Evolutionary conservation across 2,113 vertebrate species (phyloP), one percentile per base, ranked within the genome.

Genomic region (Tonatia bakeri): DNA sequence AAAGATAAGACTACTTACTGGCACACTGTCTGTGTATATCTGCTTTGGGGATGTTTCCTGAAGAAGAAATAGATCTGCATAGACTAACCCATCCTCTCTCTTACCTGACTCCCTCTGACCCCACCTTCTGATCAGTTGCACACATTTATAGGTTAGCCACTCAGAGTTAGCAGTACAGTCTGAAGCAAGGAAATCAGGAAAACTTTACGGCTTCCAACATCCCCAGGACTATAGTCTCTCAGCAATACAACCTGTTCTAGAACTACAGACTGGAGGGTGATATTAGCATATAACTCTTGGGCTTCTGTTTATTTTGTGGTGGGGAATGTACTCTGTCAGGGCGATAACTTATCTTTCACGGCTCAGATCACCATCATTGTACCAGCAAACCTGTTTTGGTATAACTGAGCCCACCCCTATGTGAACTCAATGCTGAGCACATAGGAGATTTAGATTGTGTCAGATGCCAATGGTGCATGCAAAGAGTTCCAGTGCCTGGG

Each of bases 331-430:
- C 96, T 59, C 65, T 81, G 89, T 96, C 91, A 79, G n/a, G 69
- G 2, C 87, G 94, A 73, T 84, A 73, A 52, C 84, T 69, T 59
- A 86, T 93, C 92, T 88, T 94, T 94, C 13, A 28, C 76, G 38
- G 47, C 84, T 98, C 85, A 96, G 83, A 87, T 85, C 83, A 90
- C 95, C 86, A 75, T 96, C 75, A 96, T 43, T 56, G 81, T 20
- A 94, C 94, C 87, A 92, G 93, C 92, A 81, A 97, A 95, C 75
- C 28, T 96, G 83, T 95, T 96, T 75, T 88, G 94, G 92, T 92
- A 91, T 96, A 56, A 95, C 24, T 93, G 82, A 96, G 69, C 24
- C 50, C 54, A 36, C 88, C 70, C 59, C 17, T 52, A n/a, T 50
- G 73, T 72, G 79, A 95, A 40, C 94, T 95, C 92, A 96, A 92